phyloP scores from a whole-genome alignment of 2,113 vertebrate species.

The Sclerurus mexicanus region DNA sequence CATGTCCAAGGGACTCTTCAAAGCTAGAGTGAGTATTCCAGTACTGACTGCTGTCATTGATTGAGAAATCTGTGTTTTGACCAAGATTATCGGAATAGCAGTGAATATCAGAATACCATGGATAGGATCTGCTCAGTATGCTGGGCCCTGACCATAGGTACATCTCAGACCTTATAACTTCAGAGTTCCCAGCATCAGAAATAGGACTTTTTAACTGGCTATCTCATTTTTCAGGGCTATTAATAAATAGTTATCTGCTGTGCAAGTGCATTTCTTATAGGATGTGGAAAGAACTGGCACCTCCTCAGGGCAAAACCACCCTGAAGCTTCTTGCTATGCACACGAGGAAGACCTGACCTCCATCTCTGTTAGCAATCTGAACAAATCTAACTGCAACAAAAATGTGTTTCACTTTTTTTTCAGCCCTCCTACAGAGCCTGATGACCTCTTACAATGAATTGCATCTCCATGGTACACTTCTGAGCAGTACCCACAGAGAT shows the following conservation, averaged over 20 bases:
- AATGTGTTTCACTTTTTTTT: background rate
- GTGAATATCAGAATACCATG: background rate
- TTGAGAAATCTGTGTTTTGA: background rate
- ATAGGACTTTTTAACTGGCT: background rate
- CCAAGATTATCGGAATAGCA: background rate
- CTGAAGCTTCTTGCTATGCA: background rate
- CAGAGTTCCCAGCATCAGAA: background rate
- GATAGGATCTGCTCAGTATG: accelerated
- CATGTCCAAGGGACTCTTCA: background rate
- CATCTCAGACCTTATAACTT: background rate
- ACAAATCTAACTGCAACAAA: background rate
- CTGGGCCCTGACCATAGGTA: background rate
- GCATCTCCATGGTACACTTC: background rate
- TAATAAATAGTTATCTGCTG: background rate
- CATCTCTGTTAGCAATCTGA: background rate
- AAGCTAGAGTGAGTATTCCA: background rate
- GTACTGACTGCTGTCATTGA: background rate
- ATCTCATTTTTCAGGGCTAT: background rate
- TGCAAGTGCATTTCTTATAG: background rate
- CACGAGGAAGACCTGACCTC: background rate
- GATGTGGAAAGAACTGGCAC: background rate
- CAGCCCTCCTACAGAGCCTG: background rate
- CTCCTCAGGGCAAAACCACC: background rate
- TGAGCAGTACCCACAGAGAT: background rate
- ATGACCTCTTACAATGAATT: background rate